Evolutionary conservation across 2,888 invertebrate genomes (phyloP).

Genomic region (Heliconius hortense): DNA sequence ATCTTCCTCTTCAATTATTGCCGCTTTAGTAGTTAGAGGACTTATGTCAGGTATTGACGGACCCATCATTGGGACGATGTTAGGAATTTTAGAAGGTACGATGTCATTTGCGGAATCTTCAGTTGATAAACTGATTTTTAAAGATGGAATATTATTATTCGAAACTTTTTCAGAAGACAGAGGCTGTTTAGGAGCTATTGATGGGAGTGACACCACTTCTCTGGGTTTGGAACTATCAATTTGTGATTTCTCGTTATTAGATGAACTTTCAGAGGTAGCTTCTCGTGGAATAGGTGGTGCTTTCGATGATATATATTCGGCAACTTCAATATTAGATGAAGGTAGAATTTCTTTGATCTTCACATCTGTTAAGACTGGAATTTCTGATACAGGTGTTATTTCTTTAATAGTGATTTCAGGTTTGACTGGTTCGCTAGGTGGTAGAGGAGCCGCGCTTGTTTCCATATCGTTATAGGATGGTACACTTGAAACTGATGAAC

Average conservation of each 20-base stretch:
- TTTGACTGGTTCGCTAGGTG: constrained; percentile 58
- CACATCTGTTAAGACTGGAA: constrained; percentile 71
- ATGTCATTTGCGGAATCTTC: constrained; percentile 65
- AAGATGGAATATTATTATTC: constrained; percentile 60
- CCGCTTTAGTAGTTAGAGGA: constrained; percentile 60
- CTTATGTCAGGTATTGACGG: constrained; percentile 48
- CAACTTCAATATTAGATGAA: constrained; percentile 64
- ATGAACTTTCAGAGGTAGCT: constrained; percentile 62
- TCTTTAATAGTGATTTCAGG: constrained; percentile 82
- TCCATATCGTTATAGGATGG: constrained; percentile 50
- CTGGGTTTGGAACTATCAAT: constrained; percentile 57
- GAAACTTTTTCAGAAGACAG: constrained; percentile 46
- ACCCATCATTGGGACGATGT: constrained; percentile 56
- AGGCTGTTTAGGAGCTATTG: constrained; percentile 48
- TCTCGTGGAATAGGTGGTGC: constrained; percentile 73
- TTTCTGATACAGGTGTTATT: constrained; percentile 81
- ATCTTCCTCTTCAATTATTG: constrained; percentile 71
- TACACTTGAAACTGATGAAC: constrained; percentile 52
- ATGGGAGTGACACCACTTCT: constrained; percentile 54
- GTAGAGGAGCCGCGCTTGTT: constrained; percentile 47
- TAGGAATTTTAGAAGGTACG: constrained; percentile 60
- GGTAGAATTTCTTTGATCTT: constrained; percentile 75
- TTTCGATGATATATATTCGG: constrained; percentile 71
- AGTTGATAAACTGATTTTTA: constrained; percentile 69
- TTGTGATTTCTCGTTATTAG: constrained; percentile 49